These are phyloP conservation scores for Coturnix japonica DNA, from an alignment of 2,113 vertebrate genomes.

Conservation along the genomic window DNA sequence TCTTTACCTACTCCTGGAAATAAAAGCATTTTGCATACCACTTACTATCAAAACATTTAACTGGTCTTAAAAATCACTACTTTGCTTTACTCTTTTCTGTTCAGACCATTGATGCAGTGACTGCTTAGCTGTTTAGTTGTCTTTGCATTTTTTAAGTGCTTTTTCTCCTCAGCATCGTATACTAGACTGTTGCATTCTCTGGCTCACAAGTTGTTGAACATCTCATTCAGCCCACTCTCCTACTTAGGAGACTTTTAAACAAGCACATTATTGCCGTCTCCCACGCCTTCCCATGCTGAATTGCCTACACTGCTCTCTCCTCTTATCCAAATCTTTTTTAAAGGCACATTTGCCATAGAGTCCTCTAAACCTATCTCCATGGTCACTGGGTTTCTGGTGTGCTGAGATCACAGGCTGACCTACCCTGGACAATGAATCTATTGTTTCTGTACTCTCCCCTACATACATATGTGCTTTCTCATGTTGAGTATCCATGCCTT, in stretches of 20 bases:
- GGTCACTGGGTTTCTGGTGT: background rate
- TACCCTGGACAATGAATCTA: background rate
- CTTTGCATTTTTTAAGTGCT: background rate
- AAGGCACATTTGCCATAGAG: background rate
- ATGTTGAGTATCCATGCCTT: background rate
- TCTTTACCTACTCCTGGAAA: background rate
- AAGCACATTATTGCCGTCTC: background rate
- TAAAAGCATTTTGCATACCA: background rate
- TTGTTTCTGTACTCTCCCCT: background rate
- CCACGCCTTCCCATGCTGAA: background rate
- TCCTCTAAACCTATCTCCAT: background rate
- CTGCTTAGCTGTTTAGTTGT: background rate
- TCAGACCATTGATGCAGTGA: background rate
- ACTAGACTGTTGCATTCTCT: background rate
- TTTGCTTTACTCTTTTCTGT: background rate
- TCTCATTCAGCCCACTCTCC: background rate
- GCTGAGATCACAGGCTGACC: background rate
- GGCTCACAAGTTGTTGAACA: background rate
- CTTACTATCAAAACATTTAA: background rate
- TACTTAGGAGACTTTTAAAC: background rate
- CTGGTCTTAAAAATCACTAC: background rate
- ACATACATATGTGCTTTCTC: background rate
- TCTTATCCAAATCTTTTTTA: background rate
- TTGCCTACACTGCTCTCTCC: background rate
- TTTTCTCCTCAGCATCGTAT: background rate